phyloP scores from a whole-genome alignment of 1,140 invertebrate species.

The Ceratoteleas bidentatus region DNA sequence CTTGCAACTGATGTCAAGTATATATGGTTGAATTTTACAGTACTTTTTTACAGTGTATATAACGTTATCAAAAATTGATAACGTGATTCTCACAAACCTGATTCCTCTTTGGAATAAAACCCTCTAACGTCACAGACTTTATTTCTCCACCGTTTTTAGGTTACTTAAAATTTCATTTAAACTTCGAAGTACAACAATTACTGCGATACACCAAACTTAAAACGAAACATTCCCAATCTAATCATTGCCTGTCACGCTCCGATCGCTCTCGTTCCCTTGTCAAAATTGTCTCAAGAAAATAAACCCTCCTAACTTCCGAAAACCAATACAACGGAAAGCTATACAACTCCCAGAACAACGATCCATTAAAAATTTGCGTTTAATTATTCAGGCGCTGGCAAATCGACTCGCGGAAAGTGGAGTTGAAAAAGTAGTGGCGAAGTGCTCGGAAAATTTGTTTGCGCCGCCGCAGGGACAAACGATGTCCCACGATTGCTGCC shows the following conservation, averaged over 20 bases:
- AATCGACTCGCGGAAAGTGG: neutral
- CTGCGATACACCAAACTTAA: no score
- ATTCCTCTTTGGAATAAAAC: no score
- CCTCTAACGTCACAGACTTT: no score
- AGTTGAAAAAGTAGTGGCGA: constrained; percentile 6
- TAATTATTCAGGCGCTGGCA: neutral
- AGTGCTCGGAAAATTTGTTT: constrained; percentile 41
- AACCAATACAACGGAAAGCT: neutral
- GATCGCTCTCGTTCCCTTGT: neutral
- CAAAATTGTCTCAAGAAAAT: neutral
- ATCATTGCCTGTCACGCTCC: no score
- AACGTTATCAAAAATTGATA: no score
- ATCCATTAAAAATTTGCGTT: neutral
- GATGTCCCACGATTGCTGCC: constrained; percentile 29
- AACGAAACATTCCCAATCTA: neutral
- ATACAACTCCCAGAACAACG: neutral
- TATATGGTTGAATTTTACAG: no score
- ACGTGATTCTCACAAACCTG: no score
- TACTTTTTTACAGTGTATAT: no score
- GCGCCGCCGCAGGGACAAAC: constrained; percentile 11
- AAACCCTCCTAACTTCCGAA: neutral
- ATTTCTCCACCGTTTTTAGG: no score
- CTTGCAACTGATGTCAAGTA: no score
- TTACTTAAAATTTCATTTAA: no score
- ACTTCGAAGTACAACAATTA: no score